These are phyloP conservation scores for Trachops cirrhosus DNA, from an alignment of 2,797 vertebrate genomes.

Conservation along the genomic window DNA sequence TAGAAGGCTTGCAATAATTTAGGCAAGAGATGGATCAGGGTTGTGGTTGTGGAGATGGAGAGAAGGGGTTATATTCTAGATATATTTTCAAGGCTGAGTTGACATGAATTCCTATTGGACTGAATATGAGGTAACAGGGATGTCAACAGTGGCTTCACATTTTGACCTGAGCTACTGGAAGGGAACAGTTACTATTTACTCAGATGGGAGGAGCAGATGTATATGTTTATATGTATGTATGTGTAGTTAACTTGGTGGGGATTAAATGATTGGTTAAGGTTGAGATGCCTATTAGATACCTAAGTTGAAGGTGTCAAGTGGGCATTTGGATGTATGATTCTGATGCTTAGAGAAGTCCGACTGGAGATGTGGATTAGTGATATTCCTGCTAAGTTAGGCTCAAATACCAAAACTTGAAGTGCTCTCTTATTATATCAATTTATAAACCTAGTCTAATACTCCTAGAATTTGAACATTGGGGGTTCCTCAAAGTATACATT, in stretches of 20 bases:
- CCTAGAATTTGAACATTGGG: neutral
- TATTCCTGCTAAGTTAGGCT: neutral
- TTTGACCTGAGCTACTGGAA: neutral
- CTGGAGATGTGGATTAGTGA: neutral
- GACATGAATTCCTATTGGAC: neutral
- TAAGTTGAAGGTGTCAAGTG: neutral
- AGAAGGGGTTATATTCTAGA: neutral
- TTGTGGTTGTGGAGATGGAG: neutral
- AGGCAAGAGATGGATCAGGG: neutral
- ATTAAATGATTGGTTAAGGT: neutral
- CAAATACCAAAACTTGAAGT: slow-evolving; percentile 21
- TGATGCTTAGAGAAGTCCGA: neutral
- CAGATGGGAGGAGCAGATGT: neutral
- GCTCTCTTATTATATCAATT: neutral
- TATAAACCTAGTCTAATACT: neutral
- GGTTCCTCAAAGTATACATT: neutral
- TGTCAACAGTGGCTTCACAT: neutral
- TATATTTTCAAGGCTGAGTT: neutral
- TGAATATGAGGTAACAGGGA: neutral
- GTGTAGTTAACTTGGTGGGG: neutral
- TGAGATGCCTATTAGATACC: neutral
- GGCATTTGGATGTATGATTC: neutral
- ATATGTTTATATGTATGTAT: neutral
- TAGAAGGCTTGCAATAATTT: neutral
- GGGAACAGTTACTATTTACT: neutral